These are phyloP conservation scores for Lordiphosa andalusiaca DNA, from an alignment of 2,888 invertebrate genomes.

Conservation along the genomic window DNA sequence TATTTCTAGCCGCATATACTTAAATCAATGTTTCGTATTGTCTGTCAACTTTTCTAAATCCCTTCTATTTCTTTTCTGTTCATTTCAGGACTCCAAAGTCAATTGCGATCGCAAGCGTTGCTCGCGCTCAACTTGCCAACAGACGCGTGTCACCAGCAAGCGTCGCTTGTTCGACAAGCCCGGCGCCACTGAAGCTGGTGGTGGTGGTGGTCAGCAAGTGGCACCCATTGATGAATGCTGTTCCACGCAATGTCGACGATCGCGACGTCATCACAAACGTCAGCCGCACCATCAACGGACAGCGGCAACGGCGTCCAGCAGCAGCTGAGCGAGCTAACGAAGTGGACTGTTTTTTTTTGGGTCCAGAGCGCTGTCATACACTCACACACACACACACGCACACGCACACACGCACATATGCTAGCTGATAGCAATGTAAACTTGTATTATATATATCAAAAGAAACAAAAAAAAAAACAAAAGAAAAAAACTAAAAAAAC, in stretches of 20 bases:
- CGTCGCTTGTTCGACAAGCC: slow-evolving; percentile 83
- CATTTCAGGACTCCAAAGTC: slow-evolving; percentile 88
- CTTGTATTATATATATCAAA: slow-evolving; percentile 49
- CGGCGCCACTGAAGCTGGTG: slow-evolving; percentile 79
- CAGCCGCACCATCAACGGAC: slow-evolving; percentile 62
- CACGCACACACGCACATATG: slow-evolving; percentile 19
- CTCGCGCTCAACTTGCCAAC: slow-evolving; percentile 77
- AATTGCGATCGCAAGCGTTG: slow-evolving; percentile 89
- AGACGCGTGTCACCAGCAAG: slow-evolving; percentile 69
- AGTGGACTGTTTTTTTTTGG: slow-evolving; percentile 8
- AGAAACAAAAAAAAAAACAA: slow-evolving; percentile 7
- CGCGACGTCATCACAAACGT: slow-evolving; percentile 79
- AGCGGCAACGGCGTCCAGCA: slow-evolving; percentile 30
- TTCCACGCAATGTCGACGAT: slow-evolving; percentile 78
- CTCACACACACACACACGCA: slow-evolving; percentile 12
- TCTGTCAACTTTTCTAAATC: neutral
- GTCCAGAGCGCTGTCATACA: slow-evolving; percentile 12
- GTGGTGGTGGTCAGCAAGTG: slow-evolving; percentile 1
- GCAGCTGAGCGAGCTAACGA: slow-evolving; percentile 27
- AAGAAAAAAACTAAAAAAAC: slow-evolving; percentile 12
- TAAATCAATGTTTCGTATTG: neutral
- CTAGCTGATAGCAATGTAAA: slow-evolving; percentile 36
- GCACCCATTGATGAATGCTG: slow-evolving; percentile 80
- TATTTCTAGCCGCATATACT: too few species aligned
- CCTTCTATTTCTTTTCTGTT: neutral